Evolutionary conservation across 92 coral and sea anemone genomes (phyloP), one percentile per base, ranked within the genome.

Genomic region (Muricea muricata): DNA sequence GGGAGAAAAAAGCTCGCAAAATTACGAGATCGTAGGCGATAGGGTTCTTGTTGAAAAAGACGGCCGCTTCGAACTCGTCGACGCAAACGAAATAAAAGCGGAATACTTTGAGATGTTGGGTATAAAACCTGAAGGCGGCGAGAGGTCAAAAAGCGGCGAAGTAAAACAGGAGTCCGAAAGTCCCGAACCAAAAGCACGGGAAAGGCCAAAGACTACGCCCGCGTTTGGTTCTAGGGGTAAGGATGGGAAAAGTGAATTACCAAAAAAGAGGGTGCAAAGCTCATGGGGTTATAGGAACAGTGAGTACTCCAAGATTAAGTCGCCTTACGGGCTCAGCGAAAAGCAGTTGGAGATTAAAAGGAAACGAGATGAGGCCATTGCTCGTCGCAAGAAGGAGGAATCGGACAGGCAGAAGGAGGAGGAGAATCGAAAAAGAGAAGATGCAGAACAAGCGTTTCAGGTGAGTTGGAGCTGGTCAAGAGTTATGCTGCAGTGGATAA

Each of bases 91-190:
- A 84, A 94, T 97, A 29, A 97, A 94, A 75, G 99, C 99, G 0
- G 99, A 97, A 61, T 97, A 97, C 78, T 97, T 90, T 63, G 97
- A 97, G 63, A 94, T 97, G 99, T 72, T 97, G 34, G 99, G 99
- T 2, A 84, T 97, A 65, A 80, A 78, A 23, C 75, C 88, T 3
- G 95, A 91, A 15, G 84, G 17, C 52, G 81, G 60, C 23, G 3
- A 20, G 5, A 52, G 60, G 24, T 18, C 24, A 17, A 7, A 45
- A 45, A 45, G 5, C 20, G 18, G 24, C 21, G 60, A 52, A 4
- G 8, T 52, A 4, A 20, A 18, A 52, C 24, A 52, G 21, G 20
- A 52, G 20, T 52, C 21, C 21, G 60, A 52, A 2, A 20, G 18
- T 52, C 77, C 73, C 17, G 71, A 69, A 26, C 26, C 72, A 42